Base-by-base conservation (phyloP, 2,113 vertebrate species). In the Caranx ignobilis region DNA sequence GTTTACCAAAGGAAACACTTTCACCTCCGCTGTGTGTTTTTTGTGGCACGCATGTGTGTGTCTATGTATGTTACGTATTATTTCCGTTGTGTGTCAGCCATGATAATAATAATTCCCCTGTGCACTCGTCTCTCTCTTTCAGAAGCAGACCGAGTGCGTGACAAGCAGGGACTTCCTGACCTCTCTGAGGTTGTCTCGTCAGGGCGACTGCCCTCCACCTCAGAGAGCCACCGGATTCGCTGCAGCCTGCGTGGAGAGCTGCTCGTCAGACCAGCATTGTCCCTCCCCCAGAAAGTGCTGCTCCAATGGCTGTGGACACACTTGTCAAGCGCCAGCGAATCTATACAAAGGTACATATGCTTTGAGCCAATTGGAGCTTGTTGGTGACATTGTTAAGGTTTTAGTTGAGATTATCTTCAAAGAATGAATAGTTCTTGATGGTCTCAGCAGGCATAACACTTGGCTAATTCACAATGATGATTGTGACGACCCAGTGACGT, bases 311-410 rank as follows among this genome's bases (percentile, higher is more conserved):
- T 90, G 94, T 1, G 93, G 93, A 32, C 91, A 89, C 83, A 94
- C 94, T 55, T 96, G 94, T 82, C 94, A 96, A 88, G 60, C 92
- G 26, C 91, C 96, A 21, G 81, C 91, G 79, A 95, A 95, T 90
- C 92, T 94, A 60, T 93, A 90, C 74, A 93, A 95, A 95, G 96
- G 96, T 96, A 86, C 82, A 63, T 32, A 45, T 13, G 15, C 71
- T 39, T 2, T 69, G 62, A 47, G 26, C 32, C 41, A 2, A 52
- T 50, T 19, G 55, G 37, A 62, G 15, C 41, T 32, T 74, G 9
- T 70, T 37, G 45, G 9, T 43, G 34, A 31, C 35, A 69, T 34
- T 2, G 16, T 56, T 16, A 37, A 32, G 26, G 47, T 45, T 67
- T 61, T 48, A n/a, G 48, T 2, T 47, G 41, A 60, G 37, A 70